Percentiles rank a stretch among this genome's conserved stretches.
Evolutionary conservation across 2,113 vertebrate species (phyloP).

Genomic region (western clawed frog (Xenopus tropicalis)): UCB_Xtro_10.0 CM004445.2:110344001-110344500

Average conservation of each 20-base stretch:
- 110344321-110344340: too few relatives aligned
- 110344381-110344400: too few relatives aligned
- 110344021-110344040: conserved; percentile 39
- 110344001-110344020: conserved; percentile 40
- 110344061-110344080: conserved; percentile 44
- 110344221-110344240: conserved; percentile 11
- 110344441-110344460: too few relatives aligned
- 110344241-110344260: conserved; percentile 13
- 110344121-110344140: conserved; percentile 45
- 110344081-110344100: conserved; percentile 43
- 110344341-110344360: too few relatives aligned
- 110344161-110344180: conserved; percentile 37
- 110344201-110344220: conserved; percentile 13
- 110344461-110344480: too few relatives aligned
- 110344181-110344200: conserved; percentile 30
- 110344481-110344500: too few relatives aligned
- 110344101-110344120: conserved; percentile 40
- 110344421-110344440: too few relatives aligned
- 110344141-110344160: conserved; percentile 42
- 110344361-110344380: too few relatives aligned
- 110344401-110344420: too few relatives aligned
- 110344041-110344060: conserved; percentile 41
- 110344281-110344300: background rate
- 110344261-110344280: conserved; percentile 9
- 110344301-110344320: background rate